Evolutionary conservation across 2,888 invertebrate genomes (phyloP), one percentile per base, ranked within the genome.

Genomic region (Amphiduros pacificus): DNA sequence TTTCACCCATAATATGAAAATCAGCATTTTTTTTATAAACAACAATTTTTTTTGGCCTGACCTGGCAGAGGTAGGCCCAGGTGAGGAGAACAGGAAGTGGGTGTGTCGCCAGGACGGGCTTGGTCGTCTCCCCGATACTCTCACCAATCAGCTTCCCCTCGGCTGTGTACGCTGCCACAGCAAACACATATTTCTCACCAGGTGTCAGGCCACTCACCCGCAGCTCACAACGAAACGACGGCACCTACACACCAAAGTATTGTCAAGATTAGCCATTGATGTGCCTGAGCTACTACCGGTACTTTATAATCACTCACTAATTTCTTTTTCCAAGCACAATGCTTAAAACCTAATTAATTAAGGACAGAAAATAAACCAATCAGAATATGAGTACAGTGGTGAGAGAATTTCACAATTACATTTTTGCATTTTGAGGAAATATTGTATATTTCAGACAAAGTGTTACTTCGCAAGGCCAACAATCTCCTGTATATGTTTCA

Each of bases 71-170:
- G 67, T 76, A 79, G 1, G 77, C 77, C 79, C 81, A 82, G 1
- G 77, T 75, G 66, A 78, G 77, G 51, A 81, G 73, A 2, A 81
- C 68, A 29, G 82, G 78, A 2, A 79, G 68, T 2, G 79, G 78
- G 55, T 80, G 79, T 6, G 77, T 76, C 17, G 81, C 82, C 49
- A 81, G 70, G 48, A 82, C 73, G 6, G 82, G 77, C 60, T 73
- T 73, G 24, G 79, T 78, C 20, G 77, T 76, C 32, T 80, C 77
- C 29, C 82, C 82, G 1, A 82, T 68, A 26, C 72, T 65, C 22
- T 73, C 77, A 1, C 82, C 82, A 48, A 82, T 81, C 60, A 82
- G 69, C 62, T 77, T 73, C n/a, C 82, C 82, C 20, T 80, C 77
- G 24, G 68, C 67, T 4, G 78, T 78, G 68, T 81, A 82, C 0